phyloP scores from a whole-genome alignment of 2,888 invertebrate genomes.

The Cheilosia scutellata region DNA sequence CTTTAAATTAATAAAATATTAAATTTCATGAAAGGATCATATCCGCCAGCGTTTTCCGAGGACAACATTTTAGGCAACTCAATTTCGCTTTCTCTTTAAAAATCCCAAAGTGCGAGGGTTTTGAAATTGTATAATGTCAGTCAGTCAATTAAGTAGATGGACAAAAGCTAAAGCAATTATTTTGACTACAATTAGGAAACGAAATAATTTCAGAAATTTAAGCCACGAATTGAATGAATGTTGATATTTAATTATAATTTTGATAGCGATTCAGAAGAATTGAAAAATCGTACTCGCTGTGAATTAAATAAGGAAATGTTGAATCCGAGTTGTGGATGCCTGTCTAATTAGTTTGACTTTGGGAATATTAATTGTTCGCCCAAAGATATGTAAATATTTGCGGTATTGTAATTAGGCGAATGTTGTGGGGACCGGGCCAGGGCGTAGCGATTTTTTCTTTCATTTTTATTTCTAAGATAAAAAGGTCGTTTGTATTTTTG shows the following conservation, averaged over 20 bases:
- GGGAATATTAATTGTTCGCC: slow-evolving; percentile 12
- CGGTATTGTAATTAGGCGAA: slow-evolving; percentile 16
- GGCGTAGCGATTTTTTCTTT: slow-evolving; percentile 1
- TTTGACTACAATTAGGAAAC: slow-evolving; percentile 14
- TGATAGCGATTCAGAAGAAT: slow-evolving; percentile 9
- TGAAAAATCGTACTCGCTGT: background rate
- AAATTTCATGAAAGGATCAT: too few species aligned
- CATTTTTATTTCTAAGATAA: background rate
- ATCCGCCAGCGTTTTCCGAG: too few species aligned
- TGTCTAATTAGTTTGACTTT: slow-evolving; percentile 19
- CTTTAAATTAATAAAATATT: slow-evolving; percentile 11
- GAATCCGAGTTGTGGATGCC: background rate
- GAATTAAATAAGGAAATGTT: background rate
- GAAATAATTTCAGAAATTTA: slow-evolving; percentile 25
- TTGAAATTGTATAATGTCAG: slow-evolving; percentile 38
- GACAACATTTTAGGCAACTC: too few species aligned
- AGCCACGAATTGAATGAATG: slow-evolving; percentile 11
- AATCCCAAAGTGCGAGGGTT: background rate
- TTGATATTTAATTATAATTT: slow-evolving; percentile 18
- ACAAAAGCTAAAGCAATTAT: slow-evolving; percentile 4
- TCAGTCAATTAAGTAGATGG: slow-evolving; percentile 37
- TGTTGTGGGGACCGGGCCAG: background rate
- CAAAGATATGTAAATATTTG: slow-evolving; percentile 27
- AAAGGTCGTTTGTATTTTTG: too few species aligned
- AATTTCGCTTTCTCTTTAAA: too few species aligned